Evolutionary conservation across 2,797 vertebrate species (phyloP).

Genomic region (Taeniopygia guttata): DNA sequence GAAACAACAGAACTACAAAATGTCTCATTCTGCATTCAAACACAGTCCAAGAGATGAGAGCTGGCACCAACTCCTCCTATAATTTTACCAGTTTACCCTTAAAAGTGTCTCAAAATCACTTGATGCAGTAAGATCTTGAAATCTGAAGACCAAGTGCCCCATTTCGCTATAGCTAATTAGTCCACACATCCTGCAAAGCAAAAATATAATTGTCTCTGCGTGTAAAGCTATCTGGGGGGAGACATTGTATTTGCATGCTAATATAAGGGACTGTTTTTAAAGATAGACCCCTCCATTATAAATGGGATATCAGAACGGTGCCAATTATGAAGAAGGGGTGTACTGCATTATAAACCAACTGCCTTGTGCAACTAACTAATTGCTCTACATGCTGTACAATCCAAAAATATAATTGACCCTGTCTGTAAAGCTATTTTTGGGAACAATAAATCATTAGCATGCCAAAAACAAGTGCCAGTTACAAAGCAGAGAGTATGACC

Average conservation of each 20-base stretch:
- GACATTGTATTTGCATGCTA: constrained; percentile 41
- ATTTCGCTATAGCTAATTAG: constrained; percentile 38
- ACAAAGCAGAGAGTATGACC: constrained; percentile 23
- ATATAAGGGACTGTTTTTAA: constrained; percentile 35
- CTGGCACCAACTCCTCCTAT: background rate
- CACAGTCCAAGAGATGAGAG: background rate
- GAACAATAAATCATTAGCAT: constrained; percentile 56
- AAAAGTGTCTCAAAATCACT: constrained; percentile 23
- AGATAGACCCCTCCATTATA: constrained; percentile 15
- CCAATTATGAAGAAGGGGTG: constrained; percentile 15
- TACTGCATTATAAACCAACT: constrained; percentile 29
- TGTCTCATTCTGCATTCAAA: constrained; percentile 9
- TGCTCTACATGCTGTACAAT: constrained; percentile 2
- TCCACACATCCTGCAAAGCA: constrained; percentile 21
- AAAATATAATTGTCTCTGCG: constrained; percentile 54
- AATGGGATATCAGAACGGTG: constrained; percentile 47
- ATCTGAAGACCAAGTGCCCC: constrained; percentile 23
- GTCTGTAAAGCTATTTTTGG: constrained; percentile 50
- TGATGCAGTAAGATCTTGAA: constrained; percentile 33
- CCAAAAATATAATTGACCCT: constrained; percentile 49
- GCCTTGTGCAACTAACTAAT: constrained; percentile 48
- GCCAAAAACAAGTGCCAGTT: constrained; percentile 36
- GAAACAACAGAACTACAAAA: background rate
- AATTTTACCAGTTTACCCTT: constrained; percentile 3
- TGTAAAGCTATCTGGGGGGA: constrained; percentile 41